These are phyloP conservation scores for Physeter macrocephalus DNA, from an alignment of 2,113 vertebrate genomes.

Conservation along the genomic window DNA sequence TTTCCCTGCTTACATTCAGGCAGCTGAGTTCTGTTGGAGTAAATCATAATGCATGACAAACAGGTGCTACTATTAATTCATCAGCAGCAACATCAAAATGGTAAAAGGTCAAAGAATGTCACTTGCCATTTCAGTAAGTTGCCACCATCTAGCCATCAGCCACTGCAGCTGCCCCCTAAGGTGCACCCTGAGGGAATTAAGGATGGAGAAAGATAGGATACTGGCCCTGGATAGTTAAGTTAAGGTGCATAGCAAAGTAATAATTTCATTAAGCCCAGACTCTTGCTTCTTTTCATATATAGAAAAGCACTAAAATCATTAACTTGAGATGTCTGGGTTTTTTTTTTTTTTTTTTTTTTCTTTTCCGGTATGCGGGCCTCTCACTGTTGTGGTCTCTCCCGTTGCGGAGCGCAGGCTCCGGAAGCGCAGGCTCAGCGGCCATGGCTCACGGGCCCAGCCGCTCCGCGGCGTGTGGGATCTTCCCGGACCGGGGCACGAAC, in stretches of 20 bases:
- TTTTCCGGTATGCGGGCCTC: too few species aligned
- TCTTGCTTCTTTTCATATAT: background rate
- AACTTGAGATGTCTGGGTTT: background rate
- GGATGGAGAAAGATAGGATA: background rate
- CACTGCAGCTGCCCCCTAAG: background rate
- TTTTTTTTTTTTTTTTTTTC: too few species aligned
- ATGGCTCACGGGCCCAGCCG: too few species aligned
- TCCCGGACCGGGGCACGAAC: too few species aligned
- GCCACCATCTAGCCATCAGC: too few species aligned
- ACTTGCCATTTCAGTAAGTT: background rate
- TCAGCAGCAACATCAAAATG: background rate
- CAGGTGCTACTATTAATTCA: background rate
- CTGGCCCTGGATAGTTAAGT: background rate
- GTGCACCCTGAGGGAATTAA: background rate
- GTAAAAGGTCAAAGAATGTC: background rate
- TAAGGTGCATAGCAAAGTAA: background rate
- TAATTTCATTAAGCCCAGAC: background rate
- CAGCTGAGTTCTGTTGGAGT: background rate
- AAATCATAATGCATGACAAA: background rate
- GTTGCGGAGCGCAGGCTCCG: too few species aligned
- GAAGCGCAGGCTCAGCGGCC: too few species aligned
- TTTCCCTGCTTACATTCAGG: background rate
- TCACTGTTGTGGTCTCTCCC: too few species aligned
- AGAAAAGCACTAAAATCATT: background rate
- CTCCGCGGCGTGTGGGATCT: too few species aligned